phyloP scores from a whole-genome alignment of 2,113 vertebrate species.

The Oreochromis spilurus region DNA sequence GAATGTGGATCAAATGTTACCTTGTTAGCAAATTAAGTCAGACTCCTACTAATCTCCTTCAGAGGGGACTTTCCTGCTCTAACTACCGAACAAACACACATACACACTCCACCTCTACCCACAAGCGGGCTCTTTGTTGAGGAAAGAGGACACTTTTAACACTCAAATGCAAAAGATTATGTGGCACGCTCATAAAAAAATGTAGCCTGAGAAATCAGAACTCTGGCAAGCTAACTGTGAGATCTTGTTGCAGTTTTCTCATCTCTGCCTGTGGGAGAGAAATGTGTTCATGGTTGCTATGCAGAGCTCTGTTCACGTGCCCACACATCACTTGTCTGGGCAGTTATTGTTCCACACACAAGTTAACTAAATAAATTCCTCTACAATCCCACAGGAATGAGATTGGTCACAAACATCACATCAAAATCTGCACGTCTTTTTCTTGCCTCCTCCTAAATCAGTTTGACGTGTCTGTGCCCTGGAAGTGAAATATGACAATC shows the following conservation, averaged over 20 bases:
- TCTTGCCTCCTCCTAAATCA: background rate
- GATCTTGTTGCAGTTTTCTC: background rate
- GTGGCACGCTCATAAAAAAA: background rate
- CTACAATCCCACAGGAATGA: slow-evolving; percentile 5
- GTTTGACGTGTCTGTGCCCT: background rate
- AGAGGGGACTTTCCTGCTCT: slow-evolving; percentile 22
- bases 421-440: background rate
- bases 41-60: slow-evolving; percentile 15
- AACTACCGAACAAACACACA: slow-evolving; percentile 3
- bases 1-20: slow-evolving; percentile 28
- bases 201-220: background rate
- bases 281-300: background rate
- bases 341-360: slow-evolving; percentile 29
- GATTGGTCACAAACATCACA: background rate
- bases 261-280: background rate
- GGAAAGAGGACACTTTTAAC: background rate
- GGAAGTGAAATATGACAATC: background rate
- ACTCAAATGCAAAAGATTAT: background rate
- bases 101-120: background rate
- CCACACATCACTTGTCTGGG: slow-evolving; percentile 20
- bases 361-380: slow-evolving; percentile 27
- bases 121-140: background rate
- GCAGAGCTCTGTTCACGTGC: slow-evolving; percentile 3
- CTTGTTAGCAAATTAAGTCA: slow-evolving; percentile 52
- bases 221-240: background rate